A percentile compares a stretch with the other conserved stretches of the same genome.
These are phyloP conservation scores for Drosophila quadrilineata DNA, from an alignment of 1,140 invertebrate genomes.

Conservation along the genomic window DNA sequence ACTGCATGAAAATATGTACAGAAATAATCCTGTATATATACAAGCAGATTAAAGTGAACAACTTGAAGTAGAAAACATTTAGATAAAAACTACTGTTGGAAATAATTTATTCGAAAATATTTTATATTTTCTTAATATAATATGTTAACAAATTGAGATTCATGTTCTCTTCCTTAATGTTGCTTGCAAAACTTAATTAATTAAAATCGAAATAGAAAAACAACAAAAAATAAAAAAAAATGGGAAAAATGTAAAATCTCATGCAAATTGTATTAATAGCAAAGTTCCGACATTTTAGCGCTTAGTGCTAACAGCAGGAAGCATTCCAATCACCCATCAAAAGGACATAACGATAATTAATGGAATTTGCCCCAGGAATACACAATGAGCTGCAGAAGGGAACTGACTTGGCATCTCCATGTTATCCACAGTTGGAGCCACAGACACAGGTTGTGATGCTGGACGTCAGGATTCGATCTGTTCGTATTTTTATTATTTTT, in stretches of 20 bases:
- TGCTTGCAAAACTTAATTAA: slow-evolving; percentile 19
- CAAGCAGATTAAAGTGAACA: no score
- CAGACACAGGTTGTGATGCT: not conserved
- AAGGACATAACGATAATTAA: slow-evolving; percentile 80
- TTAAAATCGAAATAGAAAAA: no score
- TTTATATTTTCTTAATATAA: not conserved
- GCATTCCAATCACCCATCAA: slow-evolving; percentile 58
- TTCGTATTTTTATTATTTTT: slow-evolving; percentile 76
- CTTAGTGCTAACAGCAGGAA: slow-evolving; percentile 41
- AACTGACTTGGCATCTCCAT: no score
- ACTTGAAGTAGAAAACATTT: no score
- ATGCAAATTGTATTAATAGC: slow-evolving; percentile 46
- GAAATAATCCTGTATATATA: no score
- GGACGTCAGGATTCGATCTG: slow-evolving; percentile 13
- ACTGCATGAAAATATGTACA: no score
- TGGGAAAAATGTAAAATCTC: slow-evolving; percentile 11
- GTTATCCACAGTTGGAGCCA: no score
- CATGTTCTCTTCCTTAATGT: slow-evolving; percentile 3
- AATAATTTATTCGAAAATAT: no score
- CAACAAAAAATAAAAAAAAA: slow-evolving; percentile 9
- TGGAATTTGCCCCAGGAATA: slow-evolving; percentile 75
- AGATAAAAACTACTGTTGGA: no score
- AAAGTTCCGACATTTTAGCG: slow-evolving; percentile 12
- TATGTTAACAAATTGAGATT: slow-evolving; percentile 3
- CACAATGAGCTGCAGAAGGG: slow-evolving; percentile 55